Base-by-base conservation (phyloP, 2,113 vertebrate species). In the Trichechus manatus region DNA sequence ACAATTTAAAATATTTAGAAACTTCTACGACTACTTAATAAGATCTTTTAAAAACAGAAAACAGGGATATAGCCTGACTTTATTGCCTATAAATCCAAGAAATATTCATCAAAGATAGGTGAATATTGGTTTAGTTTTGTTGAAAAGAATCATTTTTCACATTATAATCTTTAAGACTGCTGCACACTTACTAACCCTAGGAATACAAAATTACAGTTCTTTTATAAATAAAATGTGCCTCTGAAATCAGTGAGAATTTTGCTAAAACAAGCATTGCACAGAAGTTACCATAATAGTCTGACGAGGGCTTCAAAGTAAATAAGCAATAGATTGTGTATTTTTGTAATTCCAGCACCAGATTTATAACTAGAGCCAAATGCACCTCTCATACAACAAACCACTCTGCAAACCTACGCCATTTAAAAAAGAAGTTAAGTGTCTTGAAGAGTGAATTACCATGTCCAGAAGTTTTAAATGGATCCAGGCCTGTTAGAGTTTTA, bases 191-290 rank as follows among this genome's bases (percentile, higher is more conserved):
- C 20, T 39, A 39, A 82, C 42, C 33, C 82, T 44, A 87, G 23
- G 44, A 53, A 53, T 9, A n/a, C 10, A 31, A 53, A 80, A 96
- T 61, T 90, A 80, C 0, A 5, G 78, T 80, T 77, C n/a, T 42
- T 89, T 90, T n/a, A 70, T 50, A 87, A 83, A 88, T 33, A 84
- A 95, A 89, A 68, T 25, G 44, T 90, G 50, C 39, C n/a, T 92
- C 53, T 79, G 27, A 87, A 68, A 78, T 88, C 77, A 92, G 9
- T 33, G 78, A 96, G 78, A 80, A 88, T 53, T 75, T 42, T 81
- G 39, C 83, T 47, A 59, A 82, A 63, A 93, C 13, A 47, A 44
- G 4, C 44, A 79, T 0, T 72, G 22, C 6, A 68, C 1, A 75
- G 42, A 82, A 91, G 10, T 86, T 15, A 50, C 53, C 29, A 4